Evolutionary conservation across 2,113 vertebrate species (phyloP), one percentile per base, ranked within the genome.

Genomic region (Sinocyclocheilus grahami): DNA sequence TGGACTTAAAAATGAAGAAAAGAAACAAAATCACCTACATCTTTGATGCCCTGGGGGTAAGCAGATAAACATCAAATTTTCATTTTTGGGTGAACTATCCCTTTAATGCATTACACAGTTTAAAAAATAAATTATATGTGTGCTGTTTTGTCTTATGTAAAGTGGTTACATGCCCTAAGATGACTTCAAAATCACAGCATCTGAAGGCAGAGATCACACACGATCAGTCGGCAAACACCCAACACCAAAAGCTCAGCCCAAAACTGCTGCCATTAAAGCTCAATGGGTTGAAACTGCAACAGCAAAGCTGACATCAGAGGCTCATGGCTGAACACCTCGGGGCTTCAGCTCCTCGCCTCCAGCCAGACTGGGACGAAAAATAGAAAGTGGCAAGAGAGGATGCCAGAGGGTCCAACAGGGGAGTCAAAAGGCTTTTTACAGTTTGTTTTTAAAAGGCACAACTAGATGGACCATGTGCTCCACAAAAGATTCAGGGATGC

Each of bases 301-400:
- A 80, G 46, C 2, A 77, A 63, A 76, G 10, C 76, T 37, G 63
- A 80, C 33, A 74, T 86, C 78, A 75, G 55, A 78, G 9, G 76
- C 12, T 62, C 55, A 39, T 53, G 82, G 53, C 53, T 55, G 55
- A 13, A 51, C 63, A 84, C 62, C 30, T 62, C 22, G 10, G 63
- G 74, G 63, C 63, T 30, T 62, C 37, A 46, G 65, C n/a, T 69
- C 33, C 22, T 72, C 78, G 76, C 86, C 67, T 84, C n/a, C 27
- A 71, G 76, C 20, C 39, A 75, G 65, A 62, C 39, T 12, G 39
- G 42, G 27, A 60, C 22, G 46, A 58, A 76, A 53, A 76, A 14
- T 46, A 60, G 48, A 8, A 7, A 24, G 46, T 55, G 39, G 22
- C 69, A 58, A 30, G 58, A 81, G 18, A 55, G 13, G n/a, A 79